Base-by-base conservation (phyloP, 2,113 vertebrate genomes). In the Orientallactaga bullata region DNA sequence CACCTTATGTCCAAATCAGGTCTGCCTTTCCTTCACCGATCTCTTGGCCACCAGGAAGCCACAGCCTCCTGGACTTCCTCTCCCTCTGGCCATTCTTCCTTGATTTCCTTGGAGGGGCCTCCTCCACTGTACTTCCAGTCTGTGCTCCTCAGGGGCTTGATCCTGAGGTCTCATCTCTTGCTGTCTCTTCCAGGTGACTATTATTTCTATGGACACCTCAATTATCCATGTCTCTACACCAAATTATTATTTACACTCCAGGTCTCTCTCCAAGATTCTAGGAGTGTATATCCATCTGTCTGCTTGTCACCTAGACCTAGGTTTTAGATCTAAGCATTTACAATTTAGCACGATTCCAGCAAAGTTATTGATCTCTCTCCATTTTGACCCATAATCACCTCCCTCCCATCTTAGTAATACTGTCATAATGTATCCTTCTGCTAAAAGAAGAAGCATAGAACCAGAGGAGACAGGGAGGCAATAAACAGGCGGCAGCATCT, bases 301-400 rank as follows among this genome's bases (percentile, higher is more conserved):
- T 42, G 3, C 77, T n/a, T 47, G 58, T 73, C 66, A 20, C 60
- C 58, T 73, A 60, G 3, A 13, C 80, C n/a, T 55, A 23, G 32
- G 65, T n/a, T 71, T 87, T 60, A n/a, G n/a, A n/a, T 90, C 28
- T 24, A 79, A 42, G 65, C 9, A 39, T n/a, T 37, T 86, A 24
- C 76, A 61, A 82, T 39, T 73, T 68, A 63, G 55, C 85, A 88
- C 61, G 61, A 30, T 26, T 91, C 32, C 32, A 83, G 47, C 39
- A 37, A 47, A 83, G 71, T 82, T 69, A 65, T 77, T 94, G 32
- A 51, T 71, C 87, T 94, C 37, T 91, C 11, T 78, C 78, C 32
- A 35, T 77, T 51, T 55, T 60, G 65, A 63, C 37, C 7, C 76
- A 16, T 60, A 81, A 82, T 94, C 32, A 63, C 8, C 17, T 94